These are phyloP conservation scores for Tenthredo notha DNA, from an alignment of 2,888 invertebrate genomes.

Conservation along the genomic window DNA sequence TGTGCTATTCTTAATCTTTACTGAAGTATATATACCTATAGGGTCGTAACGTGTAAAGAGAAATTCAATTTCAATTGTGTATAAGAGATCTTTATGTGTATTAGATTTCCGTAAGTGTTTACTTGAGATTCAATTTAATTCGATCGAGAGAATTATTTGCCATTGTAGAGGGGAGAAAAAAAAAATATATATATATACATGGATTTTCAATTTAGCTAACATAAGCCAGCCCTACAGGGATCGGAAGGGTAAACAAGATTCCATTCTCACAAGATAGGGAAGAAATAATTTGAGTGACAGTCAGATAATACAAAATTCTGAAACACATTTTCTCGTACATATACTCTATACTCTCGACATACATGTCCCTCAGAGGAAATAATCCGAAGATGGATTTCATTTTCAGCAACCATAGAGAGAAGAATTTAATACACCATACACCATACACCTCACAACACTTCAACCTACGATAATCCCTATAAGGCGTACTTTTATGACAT, in stretches of 20 bases:
- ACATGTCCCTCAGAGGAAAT: neutral
- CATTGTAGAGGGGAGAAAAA: neutral
- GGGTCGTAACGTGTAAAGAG: neutral
- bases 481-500: neutral
- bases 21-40: neutral
- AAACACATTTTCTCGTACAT: neutral
- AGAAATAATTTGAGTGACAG: constrained; percentile 11
- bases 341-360: neutral
- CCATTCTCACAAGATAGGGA: neutral
- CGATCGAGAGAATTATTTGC: neutral
- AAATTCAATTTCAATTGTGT: constrained; percentile 3
- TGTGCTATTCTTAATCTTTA: neutral
- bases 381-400: neutral
- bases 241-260: constrained; percentile 1
- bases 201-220: constrained; percentile 1
- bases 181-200: neutral
- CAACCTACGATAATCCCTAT: neutral
- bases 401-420: neutral
- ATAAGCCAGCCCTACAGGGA: neutral
- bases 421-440: constrained; percentile 11
- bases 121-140: neutral
- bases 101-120: neutral
- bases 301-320: neutral
- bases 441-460: neutral
- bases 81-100: neutral